Evolutionary conservation across 2,113 vertebrate species (phyloP), one percentile per base, ranked within the genome.

Genomic region (Oriolus oriolus): DNA sequence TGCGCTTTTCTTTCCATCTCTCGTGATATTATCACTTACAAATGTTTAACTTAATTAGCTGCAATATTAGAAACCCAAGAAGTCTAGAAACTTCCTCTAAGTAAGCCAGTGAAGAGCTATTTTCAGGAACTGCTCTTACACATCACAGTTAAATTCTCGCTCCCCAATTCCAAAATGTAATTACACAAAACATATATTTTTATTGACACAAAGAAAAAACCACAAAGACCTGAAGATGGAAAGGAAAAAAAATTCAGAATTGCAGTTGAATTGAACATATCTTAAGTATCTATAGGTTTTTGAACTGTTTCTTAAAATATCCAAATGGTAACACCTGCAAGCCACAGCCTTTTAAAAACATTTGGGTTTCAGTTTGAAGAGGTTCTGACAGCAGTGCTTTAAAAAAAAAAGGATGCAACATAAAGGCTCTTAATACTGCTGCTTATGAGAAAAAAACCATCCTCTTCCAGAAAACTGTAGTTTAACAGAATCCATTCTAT

Each of bases 401-500:
- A 53, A 87, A 89, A 89, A 45, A 93, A 93, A 54, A 33, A 33
- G 10, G 37, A 70, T 44, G 11, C 14, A 42, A 94, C 54, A 96
- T 95, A 94, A 95, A 96, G 74, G 74, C 85, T 79, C 64, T 87
- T 87, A 95, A 91, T 83, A 83, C 63, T 79, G 26, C 28, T 87
- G 71, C 65, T 92, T 92, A 84, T 69, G 31, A 68, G 44, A 53
- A 70, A 96, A 90, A 86, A 93, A 57, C 2, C 68, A 91, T 86
- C 89, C 82, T 90, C 12, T 93, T 91, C 90, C 87, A 93, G 71
- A 96, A 96, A 94, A 93, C 33, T 60, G 79, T 95, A 76, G 79
- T 94, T 96, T 96, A 95, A 86, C 66, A 82, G 80, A 92, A 96
- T 42, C 82, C 47, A 91, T 94, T 95, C 89, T 94, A 50, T 92